Conservation (phyloP, 2,113 vertebrate genomes). For the Malurus cyaneus region DNA sequence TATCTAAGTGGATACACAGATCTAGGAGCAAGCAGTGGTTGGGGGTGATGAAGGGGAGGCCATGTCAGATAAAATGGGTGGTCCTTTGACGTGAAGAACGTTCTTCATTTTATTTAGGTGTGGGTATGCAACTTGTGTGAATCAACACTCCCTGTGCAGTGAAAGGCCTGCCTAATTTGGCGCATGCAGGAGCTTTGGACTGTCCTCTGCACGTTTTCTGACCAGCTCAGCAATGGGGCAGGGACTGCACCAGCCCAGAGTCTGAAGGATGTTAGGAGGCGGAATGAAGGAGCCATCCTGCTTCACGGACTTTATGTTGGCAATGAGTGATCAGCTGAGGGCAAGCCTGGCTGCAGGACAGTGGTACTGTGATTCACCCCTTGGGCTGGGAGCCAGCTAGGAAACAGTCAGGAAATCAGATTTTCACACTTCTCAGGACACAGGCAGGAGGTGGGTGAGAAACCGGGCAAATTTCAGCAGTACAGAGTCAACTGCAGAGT, state of each 20-base stretch:
- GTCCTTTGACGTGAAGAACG: background rate
- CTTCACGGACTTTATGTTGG: background rate
- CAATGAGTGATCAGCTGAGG: accelerated
- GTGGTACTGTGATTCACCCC: background rate
- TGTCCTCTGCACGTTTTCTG: background rate
- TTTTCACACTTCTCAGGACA: background rate
- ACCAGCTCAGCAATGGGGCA: background rate
- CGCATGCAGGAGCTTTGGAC: background rate
- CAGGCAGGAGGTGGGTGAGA: background rate
- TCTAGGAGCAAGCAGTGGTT: background rate
- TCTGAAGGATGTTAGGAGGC: background rate
- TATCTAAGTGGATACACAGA: background rate
- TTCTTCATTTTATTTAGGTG: background rate
- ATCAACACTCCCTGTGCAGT: background rate
- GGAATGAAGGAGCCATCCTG: background rate
- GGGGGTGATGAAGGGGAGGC: background rate
- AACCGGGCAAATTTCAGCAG: background rate
- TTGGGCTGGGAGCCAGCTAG: background rate
- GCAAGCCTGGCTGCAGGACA: background rate
- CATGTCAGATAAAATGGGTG: background rate
- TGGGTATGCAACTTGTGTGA: background rate
- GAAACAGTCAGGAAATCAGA: slow-evolving; percentile 1
- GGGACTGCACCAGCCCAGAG: background rate
- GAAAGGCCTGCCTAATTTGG: background rate
- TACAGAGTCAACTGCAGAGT: background rate